Conservation (phyloP, 2,113 vertebrate genomes). For the Sterrhoptilus dennistouni region DNA sequence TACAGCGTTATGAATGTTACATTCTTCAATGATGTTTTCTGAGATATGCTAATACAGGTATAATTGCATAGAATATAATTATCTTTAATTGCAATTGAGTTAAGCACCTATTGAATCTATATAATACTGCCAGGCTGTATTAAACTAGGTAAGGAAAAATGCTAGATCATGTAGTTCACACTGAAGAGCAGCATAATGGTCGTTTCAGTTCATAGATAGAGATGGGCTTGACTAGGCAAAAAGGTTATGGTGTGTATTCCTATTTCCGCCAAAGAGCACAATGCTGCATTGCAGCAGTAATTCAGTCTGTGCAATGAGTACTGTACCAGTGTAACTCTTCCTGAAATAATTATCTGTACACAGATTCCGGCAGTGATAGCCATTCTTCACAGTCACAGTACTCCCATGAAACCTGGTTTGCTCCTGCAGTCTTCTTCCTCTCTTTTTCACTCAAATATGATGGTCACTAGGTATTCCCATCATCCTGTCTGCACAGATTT, state of each 20-base stretch:
- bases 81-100: background rate
- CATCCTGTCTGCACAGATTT: background rate
- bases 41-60: background rate
- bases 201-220: background rate
- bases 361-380: background rate
- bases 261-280: background rate
- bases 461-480: background rate
- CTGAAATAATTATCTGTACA: conserved; percentile 5
- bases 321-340: background rate
- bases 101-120: background rate
- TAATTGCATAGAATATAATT: background rate
- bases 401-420: background rate
- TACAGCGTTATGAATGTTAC: background rate
- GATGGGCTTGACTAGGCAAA: conserved; percentile 1
- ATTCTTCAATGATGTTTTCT: background rate
- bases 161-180: background rate
- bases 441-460: background rate
- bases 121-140: background rate
- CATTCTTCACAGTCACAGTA: background rate
- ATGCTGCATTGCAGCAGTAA: conserved; percentile 56
- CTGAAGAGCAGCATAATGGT: background rate
- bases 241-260: background rate
- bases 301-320: background rate
- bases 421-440: background rate
- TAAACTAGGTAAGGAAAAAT: background rate